phyloP scores from a whole-genome alignment of 2,888 invertebrate genomes.

The Ectemnius lituratus region DNA sequence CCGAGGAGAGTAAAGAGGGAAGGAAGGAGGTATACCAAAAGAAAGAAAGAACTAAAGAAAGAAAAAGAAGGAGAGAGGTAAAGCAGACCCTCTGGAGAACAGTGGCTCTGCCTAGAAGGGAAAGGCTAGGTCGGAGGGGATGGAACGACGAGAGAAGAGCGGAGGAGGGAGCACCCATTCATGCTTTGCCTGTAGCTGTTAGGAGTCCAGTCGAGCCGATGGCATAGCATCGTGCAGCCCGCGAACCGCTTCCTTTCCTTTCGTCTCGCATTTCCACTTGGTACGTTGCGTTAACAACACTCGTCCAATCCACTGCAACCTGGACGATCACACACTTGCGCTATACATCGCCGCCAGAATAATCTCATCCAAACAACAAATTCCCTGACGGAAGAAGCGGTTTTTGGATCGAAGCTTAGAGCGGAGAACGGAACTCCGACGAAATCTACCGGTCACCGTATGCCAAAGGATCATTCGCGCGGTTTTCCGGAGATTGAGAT shows the following conservation, averaged over 20 bases:
- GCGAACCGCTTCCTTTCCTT: slow-evolving; percentile 27
- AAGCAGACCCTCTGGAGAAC: slow-evolving; percentile 21
- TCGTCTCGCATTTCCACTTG: neutral
- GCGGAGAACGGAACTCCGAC: neutral
- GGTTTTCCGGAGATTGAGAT: neutral
- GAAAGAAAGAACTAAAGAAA: neutral
- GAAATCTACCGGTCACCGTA: neutral
- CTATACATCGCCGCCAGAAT: neutral
- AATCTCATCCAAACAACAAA: neutral
- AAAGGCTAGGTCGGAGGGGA: slow-evolving; percentile 18
- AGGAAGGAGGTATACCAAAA: neutral
- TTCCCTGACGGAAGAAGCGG: neutral
- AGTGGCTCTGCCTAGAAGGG: slow-evolving; percentile 38
- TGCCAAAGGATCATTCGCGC: neutral
- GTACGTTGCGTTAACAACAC: neutral
- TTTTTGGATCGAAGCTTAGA: too few relatives aligned
- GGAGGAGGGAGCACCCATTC: slow-evolving; percentile 74
- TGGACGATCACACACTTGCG: neutral
- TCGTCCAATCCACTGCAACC: slow-evolving; percentile 1
- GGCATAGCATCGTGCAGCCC: slow-evolving; percentile 73
- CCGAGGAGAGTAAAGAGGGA: slow-evolving; percentile 15
- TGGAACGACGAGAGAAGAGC: slow-evolving; percentile 48
- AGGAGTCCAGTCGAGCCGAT: slow-evolving; percentile 74
- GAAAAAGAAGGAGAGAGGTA: neutral
- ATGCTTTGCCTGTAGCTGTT: slow-evolving; percentile 74